Evolutionary conservation across 2,888 invertebrate species (phyloP).

Genomic region (Orchesella flavescens): DNA sequence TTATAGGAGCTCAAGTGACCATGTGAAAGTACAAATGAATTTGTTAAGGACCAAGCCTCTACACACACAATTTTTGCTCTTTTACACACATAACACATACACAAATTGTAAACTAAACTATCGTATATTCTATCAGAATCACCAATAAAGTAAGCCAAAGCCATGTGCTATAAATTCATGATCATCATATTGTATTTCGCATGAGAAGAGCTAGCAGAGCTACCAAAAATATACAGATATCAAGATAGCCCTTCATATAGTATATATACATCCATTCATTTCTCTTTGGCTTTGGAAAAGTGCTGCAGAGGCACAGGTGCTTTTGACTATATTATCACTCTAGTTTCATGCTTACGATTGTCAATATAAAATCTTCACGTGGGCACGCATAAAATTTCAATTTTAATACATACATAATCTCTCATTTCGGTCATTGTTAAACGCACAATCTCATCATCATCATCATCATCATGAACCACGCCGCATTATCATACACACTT

Average conservation of each 20-base stretch:
- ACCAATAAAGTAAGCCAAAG: conserved; percentile 23
- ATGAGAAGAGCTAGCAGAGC: not conserved
- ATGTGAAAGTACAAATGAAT: conserved; percentile 48
- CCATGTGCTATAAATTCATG: conserved; percentile 17
- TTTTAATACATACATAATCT: not conserved
- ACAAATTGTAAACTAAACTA: conserved; percentile 8
- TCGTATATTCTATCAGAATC: not conserved
- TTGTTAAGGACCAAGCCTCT: conserved; percentile 45
- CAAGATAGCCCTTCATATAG: conserved; percentile 42
- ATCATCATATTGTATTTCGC: not conserved
- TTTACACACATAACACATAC: conserved; percentile 6
- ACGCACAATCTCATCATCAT: too few relatives aligned
- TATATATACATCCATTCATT: conserved; percentile 35
- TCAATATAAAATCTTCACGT: not conserved
- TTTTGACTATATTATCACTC: too few relatives aligned
- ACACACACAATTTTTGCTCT: not conserved
- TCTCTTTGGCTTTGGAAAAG: conserved; percentile 3
- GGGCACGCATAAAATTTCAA: conserved; percentile 25
- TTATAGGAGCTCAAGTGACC: conserved; percentile 55
- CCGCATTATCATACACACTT: too few relatives aligned
- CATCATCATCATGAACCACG: too few relatives aligned
- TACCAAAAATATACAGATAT: too few relatives aligned
- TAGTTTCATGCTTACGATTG: too few relatives aligned
- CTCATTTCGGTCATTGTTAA: conserved; percentile 47
- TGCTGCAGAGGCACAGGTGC: not conserved